Base-by-base conservation (phyloP, 2,797 vertebrate species). In the Menidia menidia region DNA sequence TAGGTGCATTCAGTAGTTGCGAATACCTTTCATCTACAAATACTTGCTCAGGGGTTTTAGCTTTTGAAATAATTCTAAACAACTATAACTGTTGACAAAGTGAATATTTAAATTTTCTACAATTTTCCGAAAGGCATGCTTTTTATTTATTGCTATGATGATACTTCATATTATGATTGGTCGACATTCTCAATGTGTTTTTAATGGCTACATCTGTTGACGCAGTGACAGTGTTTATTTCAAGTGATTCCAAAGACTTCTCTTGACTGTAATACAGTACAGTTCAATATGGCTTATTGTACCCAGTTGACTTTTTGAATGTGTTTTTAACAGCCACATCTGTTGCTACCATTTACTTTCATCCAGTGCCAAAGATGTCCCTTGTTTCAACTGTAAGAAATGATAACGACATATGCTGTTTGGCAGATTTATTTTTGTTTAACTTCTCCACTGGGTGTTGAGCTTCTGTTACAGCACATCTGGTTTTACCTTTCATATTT, bases 281-380 rank as follows among this genome's bases (percentile, higher is more conserved):
- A 87, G 58, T 88, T 87, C 89, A 92, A 89, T 90, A 89, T 92
- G 90, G 87, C 87, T 90, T 89, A 91, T 91, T 89, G 88, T 89
- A 91, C 90, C 90, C 90, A 90, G 89, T 88, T 91, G 90, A 89
- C 92, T 90, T 73, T 85, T 84, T 76, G 75, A 89, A 89, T 92
- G 88, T 90, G 90, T 91, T 92, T 92, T 92, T 91, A 92, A 92
- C 88, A 89, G 87, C 87, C 89, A 89, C 92, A 93, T 88, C 90
- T 93, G 92, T 90, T 87, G 79, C 83, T 68, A 76, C 75, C 74
- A 33, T 86, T 89, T 88, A 81, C 72, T 89, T 88, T 91, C 71
- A 89, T 91, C 81, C 71, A 79, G 68, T 15, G 67, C 86, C 88
- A 93, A 88, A 90, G 79, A 83, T 83, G 82, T 92, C 89, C 89